A percentile compares a stretch with the other conserved stretches of the same genome.
Evolutionary conservation across 1,140 invertebrate species (phyloP).

Genomic region (Meloidogyne floridensis): DNA sequence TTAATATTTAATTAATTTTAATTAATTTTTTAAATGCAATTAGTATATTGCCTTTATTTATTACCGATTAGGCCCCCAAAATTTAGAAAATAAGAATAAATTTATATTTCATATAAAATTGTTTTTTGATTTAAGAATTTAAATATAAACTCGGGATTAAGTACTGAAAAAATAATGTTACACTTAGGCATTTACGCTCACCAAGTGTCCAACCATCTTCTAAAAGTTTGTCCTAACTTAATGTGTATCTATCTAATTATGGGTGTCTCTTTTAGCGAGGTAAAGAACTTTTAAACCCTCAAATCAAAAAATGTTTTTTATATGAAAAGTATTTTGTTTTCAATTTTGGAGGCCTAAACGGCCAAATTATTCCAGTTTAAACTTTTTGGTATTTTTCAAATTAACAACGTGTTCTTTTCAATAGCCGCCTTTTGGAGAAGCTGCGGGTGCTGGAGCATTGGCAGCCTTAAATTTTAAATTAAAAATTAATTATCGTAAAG

Average conservation of each 20-base stretch:
- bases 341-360: conserved; percentile 1
- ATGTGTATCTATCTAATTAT: too few relatives aligned
- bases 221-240: too few relatives aligned
- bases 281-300: background rate
- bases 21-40: background rate
- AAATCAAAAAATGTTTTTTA: background rate
- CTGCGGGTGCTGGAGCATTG: background rate
- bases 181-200: too few relatives aligned
- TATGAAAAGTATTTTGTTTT: conserved; percentile 6
- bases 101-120: background rate
- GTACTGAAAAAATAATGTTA: too few relatives aligned
- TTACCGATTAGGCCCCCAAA: background rate
- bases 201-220: too few relatives aligned
- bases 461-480: background rate
- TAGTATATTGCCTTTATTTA: background rate
- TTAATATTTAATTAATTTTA: background rate
- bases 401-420: background rate
- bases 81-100: background rate
- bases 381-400: background rate
- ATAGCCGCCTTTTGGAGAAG: background rate
- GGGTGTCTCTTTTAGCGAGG: background rate
- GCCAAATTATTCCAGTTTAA: background rate
- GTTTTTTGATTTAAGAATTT: background rate
- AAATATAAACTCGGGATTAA: background rate
- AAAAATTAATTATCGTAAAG: too few relatives aligned